These are phyloP conservation scores for Cephonodes hylas DNA, from an alignment of 2,888 invertebrate genomes.

Conservation along the genomic window DNA sequence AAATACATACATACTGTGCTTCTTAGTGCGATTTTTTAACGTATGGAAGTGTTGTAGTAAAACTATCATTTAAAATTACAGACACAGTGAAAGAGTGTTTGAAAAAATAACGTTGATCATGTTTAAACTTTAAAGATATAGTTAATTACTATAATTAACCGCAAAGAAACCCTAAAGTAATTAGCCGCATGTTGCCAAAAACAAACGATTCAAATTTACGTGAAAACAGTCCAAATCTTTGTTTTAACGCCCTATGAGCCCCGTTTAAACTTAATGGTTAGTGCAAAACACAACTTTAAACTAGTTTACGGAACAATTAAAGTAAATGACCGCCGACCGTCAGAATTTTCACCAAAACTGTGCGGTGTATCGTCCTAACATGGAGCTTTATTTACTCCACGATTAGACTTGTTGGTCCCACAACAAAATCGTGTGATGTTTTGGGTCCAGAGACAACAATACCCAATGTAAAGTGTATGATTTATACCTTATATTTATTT, in stretches of 20 bases:
- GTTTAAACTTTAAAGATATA: too few species aligned
- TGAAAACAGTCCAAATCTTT: not conserved
- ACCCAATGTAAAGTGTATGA: too few species aligned
- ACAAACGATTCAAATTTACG: not conserved
- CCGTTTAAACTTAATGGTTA: not conserved
- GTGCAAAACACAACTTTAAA: not conserved
- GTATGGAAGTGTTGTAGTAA: too few species aligned
- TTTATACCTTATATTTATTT: too few species aligned
- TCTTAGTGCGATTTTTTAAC: too few species aligned
- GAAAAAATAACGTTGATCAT: too few species aligned
- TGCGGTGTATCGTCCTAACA: not conserved
- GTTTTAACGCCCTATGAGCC: not conserved
- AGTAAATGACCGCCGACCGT: not conserved
- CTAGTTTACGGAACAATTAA: constrained; percentile 12
- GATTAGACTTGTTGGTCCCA: too few species aligned
- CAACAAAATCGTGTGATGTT: too few species aligned
- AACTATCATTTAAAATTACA: too few species aligned
- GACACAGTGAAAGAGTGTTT: too few species aligned
- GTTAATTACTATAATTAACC: not conserved
- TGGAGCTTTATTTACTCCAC: not conserved
- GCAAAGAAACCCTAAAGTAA: not conserved
- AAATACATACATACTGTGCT: too few species aligned
- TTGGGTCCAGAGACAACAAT: too few species aligned
- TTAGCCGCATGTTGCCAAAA: not conserved
- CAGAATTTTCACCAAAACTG: not conserved